phyloP scores from a whole-genome alignment of 30 jellyfish, hydroid and myxozoan genomes.

The Turritopsis rubra region DNA sequence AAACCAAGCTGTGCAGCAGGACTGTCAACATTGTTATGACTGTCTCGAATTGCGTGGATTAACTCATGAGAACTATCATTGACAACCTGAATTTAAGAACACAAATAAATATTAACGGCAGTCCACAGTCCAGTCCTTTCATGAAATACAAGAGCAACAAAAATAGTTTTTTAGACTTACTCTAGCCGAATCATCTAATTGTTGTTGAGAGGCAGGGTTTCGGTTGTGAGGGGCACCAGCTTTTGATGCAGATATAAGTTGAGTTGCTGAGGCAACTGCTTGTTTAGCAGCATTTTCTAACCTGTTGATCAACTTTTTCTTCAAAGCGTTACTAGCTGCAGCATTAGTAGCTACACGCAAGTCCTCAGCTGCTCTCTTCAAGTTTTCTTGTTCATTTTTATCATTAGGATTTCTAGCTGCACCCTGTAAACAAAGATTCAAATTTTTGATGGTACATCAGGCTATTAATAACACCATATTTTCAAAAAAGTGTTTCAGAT shows the following conservation, averaged over 20 bases:
- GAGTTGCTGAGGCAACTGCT: conserved; percentile 96
- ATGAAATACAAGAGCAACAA: no score
- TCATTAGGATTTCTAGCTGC: conserved; percentile 94
- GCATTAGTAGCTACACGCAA: conserved; percentile 93
- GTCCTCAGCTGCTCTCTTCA: conserved; percentile 94
- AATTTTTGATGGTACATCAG: neutral
- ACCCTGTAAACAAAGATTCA: conserved; percentile 57
- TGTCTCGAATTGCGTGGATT: conserved; percentile 67
- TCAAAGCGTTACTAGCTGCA: conserved; percentile 93
- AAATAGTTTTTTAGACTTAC: conserved; percentile 17
- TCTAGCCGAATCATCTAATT: conserved; percentile 75
- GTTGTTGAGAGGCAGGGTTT: conserved; percentile 87
- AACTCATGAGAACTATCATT: conserved; percentile 75
- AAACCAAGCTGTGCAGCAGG: conserved; percentile 91
- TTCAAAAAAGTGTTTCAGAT: no score
- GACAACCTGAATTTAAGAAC: conserved; percentile 42
- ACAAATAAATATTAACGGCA: neutral
- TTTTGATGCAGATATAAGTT: conserved; percentile 85
- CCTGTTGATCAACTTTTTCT: conserved; percentile 66
- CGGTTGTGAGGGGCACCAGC: conserved; percentile 81
- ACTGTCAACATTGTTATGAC: conserved; percentile 70
- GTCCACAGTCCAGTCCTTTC: neutral
- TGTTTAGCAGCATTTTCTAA: conserved; percentile 97
- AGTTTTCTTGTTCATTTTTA: conserved; percentile 82
- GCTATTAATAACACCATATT: neutral